Conservation (phyloP, 2,888 invertebrate genomes). For the Aspidapion aeneum region DNA sequence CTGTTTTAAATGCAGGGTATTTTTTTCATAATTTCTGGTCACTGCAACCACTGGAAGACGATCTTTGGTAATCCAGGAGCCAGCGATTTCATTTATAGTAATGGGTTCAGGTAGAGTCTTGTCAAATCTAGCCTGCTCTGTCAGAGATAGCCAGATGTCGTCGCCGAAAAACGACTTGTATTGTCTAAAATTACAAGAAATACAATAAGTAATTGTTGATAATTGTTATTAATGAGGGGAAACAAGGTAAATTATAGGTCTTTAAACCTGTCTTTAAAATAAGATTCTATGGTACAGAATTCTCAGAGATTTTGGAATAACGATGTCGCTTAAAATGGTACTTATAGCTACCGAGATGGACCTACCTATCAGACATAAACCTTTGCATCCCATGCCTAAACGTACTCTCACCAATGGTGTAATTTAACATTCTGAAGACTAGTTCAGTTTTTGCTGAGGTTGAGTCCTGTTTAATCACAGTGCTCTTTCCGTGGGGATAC, state of each 20-base stretch:
- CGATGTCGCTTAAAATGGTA: too few relatives aligned
- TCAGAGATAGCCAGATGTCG: constrained; percentile 75
- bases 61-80: constrained; percentile 80
- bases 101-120: constrained; percentile 54
- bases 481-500: constrained; percentile 73
- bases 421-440: constrained; percentile 86
- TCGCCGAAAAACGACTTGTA: constrained; percentile 74
- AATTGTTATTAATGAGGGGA: too few relatives aligned
- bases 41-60: constrained; percentile 73
- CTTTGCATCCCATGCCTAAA: constrained; percentile 70
- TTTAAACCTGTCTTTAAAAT: too few relatives aligned
- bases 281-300: too few relatives aligned
- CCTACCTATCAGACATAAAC: constrained; percentile 62
- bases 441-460: constrained; percentile 72
- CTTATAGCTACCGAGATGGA: not conserved
- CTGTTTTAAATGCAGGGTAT: constrained; percentile 62
- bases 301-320: not conserved
- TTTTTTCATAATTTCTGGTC: constrained; percentile 62
- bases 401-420: constrained; percentile 72
- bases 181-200: constrained; percentile 52
- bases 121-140: constrained; percentile 62
- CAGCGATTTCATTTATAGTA: constrained; percentile 67
- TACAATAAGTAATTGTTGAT: not conserved
- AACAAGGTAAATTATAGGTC: too few relatives aligned
- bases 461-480: constrained; percentile 71